Conservation (phyloP, 2,113 vertebrate species). For the Pseudorectes ferrugineus region DNA sequence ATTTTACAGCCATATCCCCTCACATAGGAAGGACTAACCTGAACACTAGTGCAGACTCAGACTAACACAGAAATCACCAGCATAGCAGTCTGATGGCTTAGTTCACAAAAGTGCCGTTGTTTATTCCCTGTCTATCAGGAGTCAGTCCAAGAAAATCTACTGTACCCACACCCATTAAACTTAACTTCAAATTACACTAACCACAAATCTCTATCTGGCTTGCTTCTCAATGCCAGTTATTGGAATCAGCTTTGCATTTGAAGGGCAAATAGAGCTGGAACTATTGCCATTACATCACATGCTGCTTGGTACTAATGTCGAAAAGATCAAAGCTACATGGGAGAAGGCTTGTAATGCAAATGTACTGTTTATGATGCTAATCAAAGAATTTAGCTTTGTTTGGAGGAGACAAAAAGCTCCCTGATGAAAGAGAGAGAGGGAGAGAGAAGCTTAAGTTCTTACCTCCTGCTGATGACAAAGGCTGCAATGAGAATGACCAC, state of each 20-base stretch:
- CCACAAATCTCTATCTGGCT: constrained; percentile 32
- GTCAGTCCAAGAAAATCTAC: constrained; percentile 31
- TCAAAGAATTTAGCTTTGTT: constrained; percentile 74
- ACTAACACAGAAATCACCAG: not conserved
- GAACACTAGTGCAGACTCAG: not conserved
- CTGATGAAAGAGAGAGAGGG: constrained; percentile 49
- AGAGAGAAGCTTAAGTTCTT: constrained; percentile 66
- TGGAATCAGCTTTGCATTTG: constrained; percentile 63
- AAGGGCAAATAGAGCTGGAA: constrained; percentile 64
- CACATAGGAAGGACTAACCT: not conserved
- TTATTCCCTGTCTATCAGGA: not conserved
- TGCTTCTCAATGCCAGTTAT: constrained; percentile 34
- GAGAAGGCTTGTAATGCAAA: constrained; percentile 67
- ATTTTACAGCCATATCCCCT: not conserved
- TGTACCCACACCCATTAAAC: constrained; percentile 29
- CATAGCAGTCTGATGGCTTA: not conserved
- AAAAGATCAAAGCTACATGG: constrained; percentile 71
- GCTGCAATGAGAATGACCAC: constrained; percentile 94
- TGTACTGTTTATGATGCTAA: constrained; percentile 74
- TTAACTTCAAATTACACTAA: constrained; percentile 39
- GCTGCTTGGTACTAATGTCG: constrained; percentile 50
- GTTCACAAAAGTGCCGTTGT: not conserved
- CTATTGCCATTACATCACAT: constrained; percentile 63
- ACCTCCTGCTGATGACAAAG: constrained; percentile 97
- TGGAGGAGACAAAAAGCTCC: constrained; percentile 63